Evolutionary conservation across 1,140 invertebrate genomes (phyloP), one percentile per base, ranked within the genome.

Genomic region (Branchinecta lynchi): DNA sequence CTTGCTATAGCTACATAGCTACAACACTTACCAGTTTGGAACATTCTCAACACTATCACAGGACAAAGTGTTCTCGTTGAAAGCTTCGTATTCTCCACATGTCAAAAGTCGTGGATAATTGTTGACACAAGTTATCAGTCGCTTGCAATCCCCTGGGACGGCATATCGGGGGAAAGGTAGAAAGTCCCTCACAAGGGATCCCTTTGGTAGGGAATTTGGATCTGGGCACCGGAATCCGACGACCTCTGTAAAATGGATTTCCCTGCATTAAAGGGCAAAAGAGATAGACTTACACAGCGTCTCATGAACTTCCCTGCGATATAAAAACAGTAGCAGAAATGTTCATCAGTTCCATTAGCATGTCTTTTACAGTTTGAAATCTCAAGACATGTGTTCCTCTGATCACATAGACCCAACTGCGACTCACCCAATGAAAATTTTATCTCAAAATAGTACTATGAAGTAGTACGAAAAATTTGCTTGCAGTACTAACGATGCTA

Each of bases 121-220:
- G 72, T 93, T 87, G 43, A 93, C 90, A 76, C 91, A 94, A 43
- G 90, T 92, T 76, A 94, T 91, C 65, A 93, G 81, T 68, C 86
- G 84, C 74, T 87, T 60, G 51, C 71, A 71, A 66, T 71, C 71
- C 71, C 60, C 69, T 44, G 51, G 51, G 32, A 71, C 65, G 66
- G 67, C 70, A 15, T 73, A 94, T 70, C 91, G 84, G 10, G 92
- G 92, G 82, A 86, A 93, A 0, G 92, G 92, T 86, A 89, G 90
- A 82, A 93, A 96, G 77, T 87, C 87, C 71, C 89, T 87, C 21
- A 89, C 84, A 72, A 86, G 81, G 51, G 87, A 85, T 75, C 87
- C 82, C n/a, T 87, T 82, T 71, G 89, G 87, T 46, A 90, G 83
- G 76, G 91, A 89, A 2, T 84, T 83, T 8, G 90, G 90, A 0